Conservation (phyloP, 2,797 vertebrate species). For the Leuciscus waleckii region DNA sequence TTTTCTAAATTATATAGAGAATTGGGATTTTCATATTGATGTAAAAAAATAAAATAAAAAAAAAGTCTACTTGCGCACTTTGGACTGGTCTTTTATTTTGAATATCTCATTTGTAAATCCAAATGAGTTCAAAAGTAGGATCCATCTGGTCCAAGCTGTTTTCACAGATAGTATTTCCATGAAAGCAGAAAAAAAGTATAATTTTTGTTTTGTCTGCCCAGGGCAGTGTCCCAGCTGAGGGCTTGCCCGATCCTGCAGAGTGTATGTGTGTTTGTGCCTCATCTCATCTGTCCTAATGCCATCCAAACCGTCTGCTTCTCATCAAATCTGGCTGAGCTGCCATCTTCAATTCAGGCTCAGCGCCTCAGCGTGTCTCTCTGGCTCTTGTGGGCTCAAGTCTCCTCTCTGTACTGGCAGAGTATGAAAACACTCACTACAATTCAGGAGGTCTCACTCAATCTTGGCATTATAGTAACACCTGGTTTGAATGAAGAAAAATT, state of each 20-base stretch:
- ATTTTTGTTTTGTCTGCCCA: conserved; percentile 32
- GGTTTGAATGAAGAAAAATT: neutral
- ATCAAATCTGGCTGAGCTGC: conserved; percentile 42
- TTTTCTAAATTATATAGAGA: conserved; percentile 9
- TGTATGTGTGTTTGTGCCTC: conserved; percentile 12
- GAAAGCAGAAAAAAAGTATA: conserved; percentile 8
- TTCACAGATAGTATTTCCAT: neutral
- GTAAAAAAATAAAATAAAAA: neutral
- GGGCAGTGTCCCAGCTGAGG: conserved; percentile 30
- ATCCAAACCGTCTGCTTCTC: conserved; percentile 35
- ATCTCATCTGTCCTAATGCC: conserved; percentile 33
- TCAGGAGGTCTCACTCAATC: conserved; percentile 21
- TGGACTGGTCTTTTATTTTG: neutral
- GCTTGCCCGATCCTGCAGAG: conserved; percentile 11
- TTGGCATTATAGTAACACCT: conserved; percentile 1
- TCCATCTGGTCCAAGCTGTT: conserved; percentile 5
- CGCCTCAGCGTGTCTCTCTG: conserved; percentile 13
- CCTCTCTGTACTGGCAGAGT: conserved; percentile 25
- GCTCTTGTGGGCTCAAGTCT: conserved; percentile 30
- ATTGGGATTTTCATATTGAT: conserved; percentile 16
- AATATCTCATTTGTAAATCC: conserved; percentile 16
- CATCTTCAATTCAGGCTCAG: conserved; percentile 37
- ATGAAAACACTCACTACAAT: conserved; percentile 37
- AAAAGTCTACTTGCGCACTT: neutral
- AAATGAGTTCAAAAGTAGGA: conserved; percentile 15